These are phyloP conservation scores for Delphinapterus leucas DNA, from an alignment of 2,113 vertebrate species.

Conservation along the genomic window DNA sequence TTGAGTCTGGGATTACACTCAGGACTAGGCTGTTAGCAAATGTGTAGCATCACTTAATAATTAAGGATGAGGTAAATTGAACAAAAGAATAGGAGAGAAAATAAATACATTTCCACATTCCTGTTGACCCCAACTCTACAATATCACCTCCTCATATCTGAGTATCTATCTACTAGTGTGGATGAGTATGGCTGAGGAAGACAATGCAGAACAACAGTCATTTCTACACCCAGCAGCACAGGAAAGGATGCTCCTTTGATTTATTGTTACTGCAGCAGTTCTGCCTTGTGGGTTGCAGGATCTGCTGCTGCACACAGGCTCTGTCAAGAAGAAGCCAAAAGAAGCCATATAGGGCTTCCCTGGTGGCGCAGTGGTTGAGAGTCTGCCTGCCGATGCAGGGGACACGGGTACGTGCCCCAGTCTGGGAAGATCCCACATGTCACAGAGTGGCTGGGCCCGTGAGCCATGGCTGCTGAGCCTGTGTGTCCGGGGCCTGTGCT, in stretches of 20 bases:
- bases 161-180: not conserved
- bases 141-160: not conserved
- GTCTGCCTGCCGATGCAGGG: too few relatives aligned
- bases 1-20: not conserved
- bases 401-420: too few relatives aligned
- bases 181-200: not conserved
- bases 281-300: not conserved
- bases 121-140: not conserved
- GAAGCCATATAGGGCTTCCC: too few relatives aligned
- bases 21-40: not conserved
- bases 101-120: not conserved
- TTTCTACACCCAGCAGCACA: not conserved
- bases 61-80: not conserved
- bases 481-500: too few relatives aligned
- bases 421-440: too few relatives aligned
- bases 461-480: too few relatives aligned
- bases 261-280: not conserved
- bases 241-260: not conserved
- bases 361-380: too few relatives aligned
- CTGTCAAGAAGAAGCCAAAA: not conserved
- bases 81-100: not conserved
- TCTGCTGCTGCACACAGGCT: not conserved
- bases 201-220: not conserved
- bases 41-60: not conserved
- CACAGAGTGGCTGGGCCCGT: too few relatives aligned